Evolutionary conservation across 2,113 vertebrate species (phyloP), one percentile per base, ranked within the genome.

Genomic region (Leuciscus idus): DNA sequence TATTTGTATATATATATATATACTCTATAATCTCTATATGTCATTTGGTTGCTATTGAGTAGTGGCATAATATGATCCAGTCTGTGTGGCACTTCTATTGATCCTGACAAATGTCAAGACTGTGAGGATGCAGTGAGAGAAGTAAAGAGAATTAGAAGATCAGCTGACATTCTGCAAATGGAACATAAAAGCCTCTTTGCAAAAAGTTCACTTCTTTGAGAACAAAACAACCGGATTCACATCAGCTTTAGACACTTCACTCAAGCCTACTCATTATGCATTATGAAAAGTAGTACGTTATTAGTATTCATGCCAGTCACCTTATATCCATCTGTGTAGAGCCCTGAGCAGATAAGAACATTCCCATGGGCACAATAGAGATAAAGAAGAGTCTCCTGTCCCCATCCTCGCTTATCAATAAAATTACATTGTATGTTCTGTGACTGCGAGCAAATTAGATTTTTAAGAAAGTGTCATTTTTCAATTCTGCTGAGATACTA

Each of bases 391-490:
- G 80, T 28, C 85, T 87, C 74, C 84, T 55, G 72, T 52, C 64
- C 21, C n/a, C 70, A n/a, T 36, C 61, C 30, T 21, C 64, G 46
- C 91, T 92, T 88, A 91, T 92, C 91, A 91, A 59, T 79, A 50
- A 83, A 89, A 72, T 90, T 89, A 86, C 90, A 88, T 83, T 92
- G 89, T 90, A 62, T 26, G 1, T 23, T 43, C 43, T 78, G 30
- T 70, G 33, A 59, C 48, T 85, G 48, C 48, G 30, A 91, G 83
- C 81, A 83, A 92, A 90, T 90, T 23, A 86, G 85, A 82, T 59
- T 88, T 91, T 86, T 64, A 84, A 28, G 86, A 74, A 81, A 88
- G 46, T 57, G 48, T 90, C 66, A 89, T 92, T 93, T 93, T 92
- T 93, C 90, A 87, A 66, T 79, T 30, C 26, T n/a, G 33, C 68